These are phyloP conservation scores for Procambarus virginalis DNA, from an alignment of 1,140 invertebrate genomes.

Conservation along the genomic window DNA sequence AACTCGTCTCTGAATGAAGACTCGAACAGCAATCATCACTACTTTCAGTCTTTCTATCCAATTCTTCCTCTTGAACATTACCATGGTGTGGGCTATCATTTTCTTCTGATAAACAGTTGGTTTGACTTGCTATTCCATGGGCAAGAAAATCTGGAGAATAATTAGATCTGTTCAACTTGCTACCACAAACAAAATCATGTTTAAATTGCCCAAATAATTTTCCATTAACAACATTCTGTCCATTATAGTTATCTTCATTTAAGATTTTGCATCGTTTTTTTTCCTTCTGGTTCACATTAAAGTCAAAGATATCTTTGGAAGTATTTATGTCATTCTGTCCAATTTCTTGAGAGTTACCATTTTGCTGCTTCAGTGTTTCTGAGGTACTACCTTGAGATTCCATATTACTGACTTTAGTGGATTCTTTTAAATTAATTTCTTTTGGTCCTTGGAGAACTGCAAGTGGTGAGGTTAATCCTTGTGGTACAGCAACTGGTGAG, in stretches of 20 bases:
- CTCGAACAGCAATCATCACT: too few relatives aligned
- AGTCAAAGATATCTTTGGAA: background rate
- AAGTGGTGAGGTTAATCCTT: too few relatives aligned
- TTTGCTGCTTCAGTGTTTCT: background rate
- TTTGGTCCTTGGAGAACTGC: too few relatives aligned
- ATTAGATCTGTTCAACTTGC: background rate
- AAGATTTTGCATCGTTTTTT: background rate
- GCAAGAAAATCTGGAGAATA: too few relatives aligned
- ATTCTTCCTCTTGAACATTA: too few relatives aligned
- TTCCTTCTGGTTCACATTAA: background rate
- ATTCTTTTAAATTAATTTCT: background rate
- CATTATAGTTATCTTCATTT: background rate
- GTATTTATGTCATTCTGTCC: background rate
- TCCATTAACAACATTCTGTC: background rate
- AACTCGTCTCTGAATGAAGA: too few relatives aligned
- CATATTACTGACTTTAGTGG: background rate
- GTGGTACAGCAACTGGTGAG: too few relatives aligned
- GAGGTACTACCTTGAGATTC: background rate
- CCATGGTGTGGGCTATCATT: too few relatives aligned
- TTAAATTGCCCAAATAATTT: background rate
- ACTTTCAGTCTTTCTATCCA: too few relatives aligned
- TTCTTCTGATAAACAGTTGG: too few relatives aligned
- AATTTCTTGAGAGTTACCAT: background rate
- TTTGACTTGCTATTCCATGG: too few relatives aligned
- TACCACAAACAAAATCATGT: background rate